Base-by-base conservation (phyloP, 2,113 vertebrate genomes). In the Gasterosteus aculeatus region DNA sequence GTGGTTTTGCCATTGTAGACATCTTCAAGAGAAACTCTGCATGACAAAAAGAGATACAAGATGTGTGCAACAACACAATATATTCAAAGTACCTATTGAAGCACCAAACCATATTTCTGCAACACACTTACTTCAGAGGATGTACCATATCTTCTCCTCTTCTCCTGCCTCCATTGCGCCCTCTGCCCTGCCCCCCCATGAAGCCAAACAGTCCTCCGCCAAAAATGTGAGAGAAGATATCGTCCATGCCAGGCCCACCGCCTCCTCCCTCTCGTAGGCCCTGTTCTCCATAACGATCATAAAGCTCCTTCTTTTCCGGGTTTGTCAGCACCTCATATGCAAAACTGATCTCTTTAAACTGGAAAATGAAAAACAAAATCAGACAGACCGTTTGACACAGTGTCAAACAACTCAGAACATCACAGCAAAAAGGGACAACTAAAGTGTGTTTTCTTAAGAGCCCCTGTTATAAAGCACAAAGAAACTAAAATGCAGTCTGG, bases 291-390 rank as follows among this genome's bases (percentile, higher is more conserved):
- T 98, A 99, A 29, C 97, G 93, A 90, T 99, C 97, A 60, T 99
- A 99, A 3, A 99, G 90, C 75, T 99, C 97, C 2, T 97, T 96
- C 69, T 99, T 99, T 89, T 99, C 98, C 0, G 97, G 97, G 77
- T 98, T 99, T 65, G 98, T 97, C 69, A 99, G 82, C 0, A 99
- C 98, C 93, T 99, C 98, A 78, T 99, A 99, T 2, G 98, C 98
- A 95, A 99, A 99, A 78, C 98, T 99, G 82, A 99, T 99, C 92
- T 99, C 98, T 94, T 99, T 99, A 91, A 99, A 99, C 98, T 99
- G 82, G 1, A 89, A 51, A 59, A 81, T 0, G 0, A 22, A n/a
- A 47, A 15, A 53, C 1, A 54, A 70, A 53, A 72, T 26, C 22
- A 26, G 22, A 70, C 8, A 77, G 42, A 57, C 15, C 56, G 31